Evolutionary conservation across 2,797 vertebrate genomes (phyloP).

Genomic region (Bradypodion pumilum): DNA sequence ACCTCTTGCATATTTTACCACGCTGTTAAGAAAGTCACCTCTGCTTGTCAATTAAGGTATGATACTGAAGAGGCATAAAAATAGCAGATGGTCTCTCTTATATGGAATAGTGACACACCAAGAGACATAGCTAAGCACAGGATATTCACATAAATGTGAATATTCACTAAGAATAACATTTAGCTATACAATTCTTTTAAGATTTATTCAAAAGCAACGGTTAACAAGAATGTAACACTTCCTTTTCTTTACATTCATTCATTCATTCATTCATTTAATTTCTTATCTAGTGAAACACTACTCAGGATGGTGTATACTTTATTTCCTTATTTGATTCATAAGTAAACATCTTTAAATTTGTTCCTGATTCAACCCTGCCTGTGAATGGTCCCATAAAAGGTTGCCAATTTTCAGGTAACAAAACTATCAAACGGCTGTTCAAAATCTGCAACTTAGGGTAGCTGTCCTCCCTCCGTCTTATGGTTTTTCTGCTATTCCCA

Average conservation of each 20-base stretch:
- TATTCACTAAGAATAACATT: neutral
- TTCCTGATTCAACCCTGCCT: too few species aligned
- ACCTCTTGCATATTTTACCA: neutral
- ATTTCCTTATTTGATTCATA: too few species aligned
- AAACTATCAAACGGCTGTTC: neutral
- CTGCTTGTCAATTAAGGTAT: neutral
- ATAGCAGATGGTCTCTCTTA: neutral
- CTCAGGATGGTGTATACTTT: too few species aligned
- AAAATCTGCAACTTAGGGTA: neutral
- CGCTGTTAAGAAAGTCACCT: neutral
- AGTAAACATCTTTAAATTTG: too few species aligned
- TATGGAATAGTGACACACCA: neutral
- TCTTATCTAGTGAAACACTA: too few species aligned
- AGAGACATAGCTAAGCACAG: neutral
- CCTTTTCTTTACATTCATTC: too few species aligned
- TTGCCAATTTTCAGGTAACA: too few species aligned
- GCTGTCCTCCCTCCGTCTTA: neutral
- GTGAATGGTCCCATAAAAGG: too few species aligned
- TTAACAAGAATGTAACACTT: neutral
- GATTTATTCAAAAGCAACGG: neutral
- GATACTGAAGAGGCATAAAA: neutral
- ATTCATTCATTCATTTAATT: too few species aligned
- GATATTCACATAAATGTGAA: neutral
- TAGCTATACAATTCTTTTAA: neutral
- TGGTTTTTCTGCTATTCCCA: too few species aligned